These are phyloP conservation scores for Latrodectus hesperus DNA, from an alignment of 2,888 invertebrate species.

Conservation along the genomic window DNA sequence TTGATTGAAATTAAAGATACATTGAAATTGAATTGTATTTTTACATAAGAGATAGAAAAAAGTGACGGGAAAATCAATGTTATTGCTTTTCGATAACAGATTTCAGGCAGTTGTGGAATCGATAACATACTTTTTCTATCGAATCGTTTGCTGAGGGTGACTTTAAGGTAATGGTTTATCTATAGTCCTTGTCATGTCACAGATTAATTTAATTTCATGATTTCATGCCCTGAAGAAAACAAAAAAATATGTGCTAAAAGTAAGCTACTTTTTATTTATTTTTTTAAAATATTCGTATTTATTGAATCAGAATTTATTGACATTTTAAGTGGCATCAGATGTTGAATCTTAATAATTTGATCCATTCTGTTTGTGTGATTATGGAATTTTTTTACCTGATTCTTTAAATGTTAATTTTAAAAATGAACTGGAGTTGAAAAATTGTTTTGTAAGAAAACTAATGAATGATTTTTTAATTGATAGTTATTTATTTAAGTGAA, in stretches of 20 bases:
- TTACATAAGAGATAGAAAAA: neutral
- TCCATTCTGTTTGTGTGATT: too few relatives aligned
- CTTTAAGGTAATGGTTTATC: slow-evolving; percentile 5
- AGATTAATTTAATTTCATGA: slow-evolving; percentile 3
- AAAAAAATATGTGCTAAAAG: neutral
- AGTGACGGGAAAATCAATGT: neutral
- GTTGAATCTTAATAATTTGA: too few relatives aligned
- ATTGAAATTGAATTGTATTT: neutral
- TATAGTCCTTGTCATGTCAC: neutral
- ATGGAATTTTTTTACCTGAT: too few relatives aligned
- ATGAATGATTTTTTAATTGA: too few relatives aligned
- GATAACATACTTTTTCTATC: neutral
- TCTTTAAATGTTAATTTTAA: too few relatives aligned
- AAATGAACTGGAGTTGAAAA: too few relatives aligned
- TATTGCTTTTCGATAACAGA: neutral
- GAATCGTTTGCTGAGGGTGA: neutral
- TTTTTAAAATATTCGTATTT: too few relatives aligned
- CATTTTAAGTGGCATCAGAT: too few relatives aligned
- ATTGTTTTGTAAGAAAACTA: too few relatives aligned
- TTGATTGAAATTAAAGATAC: slow-evolving; percentile 2
- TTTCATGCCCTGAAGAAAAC: neutral
- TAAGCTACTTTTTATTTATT: too few relatives aligned
- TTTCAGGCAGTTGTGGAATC: slow-evolving; percentile 5
- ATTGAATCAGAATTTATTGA: too few relatives aligned
- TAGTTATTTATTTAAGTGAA: too few relatives aligned